Conservation (phyloP, 2,888 invertebrate species). For the Clitarchus hookeri region DNA sequence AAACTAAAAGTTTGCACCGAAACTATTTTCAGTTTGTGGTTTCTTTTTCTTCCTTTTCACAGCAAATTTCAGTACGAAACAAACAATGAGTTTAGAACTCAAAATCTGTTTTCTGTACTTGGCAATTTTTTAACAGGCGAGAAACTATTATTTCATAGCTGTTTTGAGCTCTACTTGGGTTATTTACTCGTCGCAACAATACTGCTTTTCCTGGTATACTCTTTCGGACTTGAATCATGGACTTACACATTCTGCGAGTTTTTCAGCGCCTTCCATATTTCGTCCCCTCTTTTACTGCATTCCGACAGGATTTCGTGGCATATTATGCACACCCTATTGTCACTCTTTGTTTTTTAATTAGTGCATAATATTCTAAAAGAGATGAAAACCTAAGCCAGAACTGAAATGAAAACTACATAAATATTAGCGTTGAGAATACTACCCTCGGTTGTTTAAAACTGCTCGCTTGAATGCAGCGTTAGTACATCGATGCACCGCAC, state of each 20-base stretch:
- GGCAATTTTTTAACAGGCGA: not conserved
- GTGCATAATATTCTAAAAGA: no score
- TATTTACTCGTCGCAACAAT: not conserved
- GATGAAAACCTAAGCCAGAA: no score
- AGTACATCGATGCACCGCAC: no score
- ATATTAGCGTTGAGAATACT: no score
- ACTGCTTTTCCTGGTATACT: not conserved
- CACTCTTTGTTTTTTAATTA: no score
- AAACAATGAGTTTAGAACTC: not conserved
- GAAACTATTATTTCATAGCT: not conserved
- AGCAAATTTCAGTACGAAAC: not conserved
- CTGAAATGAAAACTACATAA: no score
- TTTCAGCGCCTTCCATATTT: not conserved
- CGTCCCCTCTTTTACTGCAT: not conserved
- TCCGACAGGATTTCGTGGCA: not conserved
- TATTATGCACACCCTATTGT: no score
- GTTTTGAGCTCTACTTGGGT: not conserved
- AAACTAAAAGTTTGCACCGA: not conserved
- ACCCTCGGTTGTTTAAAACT: no score
- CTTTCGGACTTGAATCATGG: not conserved
- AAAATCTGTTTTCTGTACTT: not conserved
- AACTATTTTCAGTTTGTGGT: not conserved
- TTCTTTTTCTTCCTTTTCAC: not conserved
- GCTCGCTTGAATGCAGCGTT: no score
- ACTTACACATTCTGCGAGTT: not conserved